phyloP scores from a whole-genome alignment of 2,888 invertebrate species.

The Pemphredon lugubris region DNA sequence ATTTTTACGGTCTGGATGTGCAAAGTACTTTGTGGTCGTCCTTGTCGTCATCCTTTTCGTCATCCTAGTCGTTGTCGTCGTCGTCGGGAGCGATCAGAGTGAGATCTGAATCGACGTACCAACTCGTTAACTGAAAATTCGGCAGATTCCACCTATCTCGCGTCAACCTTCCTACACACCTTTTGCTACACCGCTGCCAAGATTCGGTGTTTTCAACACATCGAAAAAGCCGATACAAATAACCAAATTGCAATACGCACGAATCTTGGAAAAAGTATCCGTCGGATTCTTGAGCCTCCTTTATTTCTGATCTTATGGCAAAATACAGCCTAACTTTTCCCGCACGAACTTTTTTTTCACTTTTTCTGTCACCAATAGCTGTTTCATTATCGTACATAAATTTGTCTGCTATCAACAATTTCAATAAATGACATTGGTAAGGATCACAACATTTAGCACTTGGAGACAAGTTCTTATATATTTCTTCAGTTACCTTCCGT shows the following conservation, averaged over 20 bases:
- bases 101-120: no score
- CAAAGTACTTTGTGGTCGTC: conserved; percentile 17
- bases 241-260: not conserved
- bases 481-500: no score
- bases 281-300: conserved; percentile 20
- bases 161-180: conserved; percentile 6
- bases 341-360: conserved; percentile 1
- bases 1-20: conserved; percentile 16
- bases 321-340: no score
- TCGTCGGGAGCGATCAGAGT: no score
- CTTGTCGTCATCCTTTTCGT: not conserved
- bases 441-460: no score
- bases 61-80: no score
- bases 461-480: no score
- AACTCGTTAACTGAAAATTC: no score
- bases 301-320: conserved; percentile 7
- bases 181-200: conserved; percentile 9
- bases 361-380: no score
- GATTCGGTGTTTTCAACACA: conserved; percentile 9
- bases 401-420: no score
- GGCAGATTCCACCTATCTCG: conserved; percentile 4
- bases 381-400: no score
- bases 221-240: conserved; percentile 7
- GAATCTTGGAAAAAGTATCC: conserved; percentile 11
- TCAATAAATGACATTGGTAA: no score